Conservation (phyloP, 2,888 invertebrate genomes). For the Thera britannica region DNA sequence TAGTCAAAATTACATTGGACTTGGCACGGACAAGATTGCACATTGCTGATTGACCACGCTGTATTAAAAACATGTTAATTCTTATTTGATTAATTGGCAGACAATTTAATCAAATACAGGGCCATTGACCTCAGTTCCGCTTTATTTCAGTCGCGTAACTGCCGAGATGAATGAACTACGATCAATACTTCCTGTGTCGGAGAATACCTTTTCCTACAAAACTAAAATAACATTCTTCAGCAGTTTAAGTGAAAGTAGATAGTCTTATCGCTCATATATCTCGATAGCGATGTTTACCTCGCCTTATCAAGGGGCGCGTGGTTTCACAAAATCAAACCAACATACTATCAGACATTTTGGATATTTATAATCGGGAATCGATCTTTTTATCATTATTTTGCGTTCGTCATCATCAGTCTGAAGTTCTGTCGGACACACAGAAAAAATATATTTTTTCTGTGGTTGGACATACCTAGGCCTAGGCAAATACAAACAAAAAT, state of each 20-base stretch:
- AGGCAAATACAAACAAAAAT: background rate
- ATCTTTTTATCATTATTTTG: background rate
- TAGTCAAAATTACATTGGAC: background rate
- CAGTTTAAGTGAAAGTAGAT: background rate
- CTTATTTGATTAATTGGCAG: constrained; percentile 14
- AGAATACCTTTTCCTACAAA: constrained; percentile 6
- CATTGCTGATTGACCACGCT: background rate
- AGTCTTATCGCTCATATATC: constrained; percentile 18
- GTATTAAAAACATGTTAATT: constrained; percentile 14
- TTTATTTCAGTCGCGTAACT: constrained; percentile 15
- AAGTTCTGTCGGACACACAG: too few species aligned
- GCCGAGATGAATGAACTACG: constrained; percentile 27
- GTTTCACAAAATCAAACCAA: constrained; percentile 19
- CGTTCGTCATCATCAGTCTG: background rate
- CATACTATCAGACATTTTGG: constrained; percentile 1
- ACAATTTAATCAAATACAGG: constrained; percentile 27
- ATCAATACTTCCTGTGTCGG: constrained; percentile 20
- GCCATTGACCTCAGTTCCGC: constrained; percentile 27
- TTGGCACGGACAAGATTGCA: background rate
- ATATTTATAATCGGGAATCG: background rate
- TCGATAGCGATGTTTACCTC: constrained; percentile 26
- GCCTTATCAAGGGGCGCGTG: constrained; percentile 17
- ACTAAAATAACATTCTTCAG: constrained; percentile 13
- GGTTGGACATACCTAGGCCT: too few species aligned
- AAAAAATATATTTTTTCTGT: too few species aligned